Evolutionary conservation across 2,888 invertebrate species (phyloP).

Genomic region (Trichopria drosophilae): DNA sequence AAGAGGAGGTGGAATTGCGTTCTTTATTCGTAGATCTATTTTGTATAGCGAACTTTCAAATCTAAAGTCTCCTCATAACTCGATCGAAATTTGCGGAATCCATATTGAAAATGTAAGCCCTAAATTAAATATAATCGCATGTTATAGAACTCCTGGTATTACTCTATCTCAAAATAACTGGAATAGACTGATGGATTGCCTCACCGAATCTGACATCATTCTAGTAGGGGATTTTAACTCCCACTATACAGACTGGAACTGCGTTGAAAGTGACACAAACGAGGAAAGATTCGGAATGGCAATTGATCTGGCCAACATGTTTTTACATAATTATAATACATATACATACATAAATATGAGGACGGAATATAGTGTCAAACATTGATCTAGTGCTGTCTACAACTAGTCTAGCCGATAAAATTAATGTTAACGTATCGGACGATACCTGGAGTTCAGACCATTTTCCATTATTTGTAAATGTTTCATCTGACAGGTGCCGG

Average conservation of each 20-base stretch:
- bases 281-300: conserved; percentile 1
- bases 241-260: conserved; percentile 21
- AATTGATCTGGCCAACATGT: conserved; percentile 10
- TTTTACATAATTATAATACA: conserved; percentile 19
- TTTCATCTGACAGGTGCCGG: neutral
- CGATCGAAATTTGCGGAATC: conserved; percentile 15
- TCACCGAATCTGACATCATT: neutral
- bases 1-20: conserved; percentile 16
- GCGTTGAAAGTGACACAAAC: conserved; percentile 8
- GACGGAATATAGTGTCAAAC: conserved; percentile 6
- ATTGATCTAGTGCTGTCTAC: conserved; percentile 10
- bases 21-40: conserved; percentile 12
- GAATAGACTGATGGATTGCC: conserved; percentile 8
- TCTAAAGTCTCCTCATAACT: neutral
- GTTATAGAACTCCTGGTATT: conserved; percentile 18
- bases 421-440: neutral
- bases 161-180: conserved; percentile 11
- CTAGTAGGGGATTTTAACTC: conserved; percentile 22
- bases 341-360: conserved; percentile 6
- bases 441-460: conserved; percentile 17
- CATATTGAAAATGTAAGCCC: conserved; percentile 9
- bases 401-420: conserved; percentile 1
- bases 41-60: conserved; percentile 1
- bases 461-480: neutral
- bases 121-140: conserved; percentile 7